Conservation (phyloP, 1,140 invertebrate species). For the Solenopsis invicta region DNA sequence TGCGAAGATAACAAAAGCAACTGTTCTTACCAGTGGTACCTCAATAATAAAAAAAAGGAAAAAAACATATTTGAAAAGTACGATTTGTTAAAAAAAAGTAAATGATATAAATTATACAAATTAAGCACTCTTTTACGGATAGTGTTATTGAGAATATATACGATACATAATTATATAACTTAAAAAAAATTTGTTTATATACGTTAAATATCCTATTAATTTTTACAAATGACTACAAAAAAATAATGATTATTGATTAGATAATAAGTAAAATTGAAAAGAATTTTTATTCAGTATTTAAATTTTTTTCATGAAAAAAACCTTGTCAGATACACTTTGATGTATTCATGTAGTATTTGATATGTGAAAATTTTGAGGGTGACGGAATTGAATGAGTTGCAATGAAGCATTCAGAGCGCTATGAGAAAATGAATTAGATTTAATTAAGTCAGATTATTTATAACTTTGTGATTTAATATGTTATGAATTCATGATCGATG, state of each 20-base stretch:
- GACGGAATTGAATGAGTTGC: conserved; percentile 3
- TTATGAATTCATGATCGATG: background rate
- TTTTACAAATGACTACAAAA: conserved; percentile 28
- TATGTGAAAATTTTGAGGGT: conserved; percentile 2
- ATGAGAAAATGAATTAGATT: conserved; percentile 25
- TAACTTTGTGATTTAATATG: background rate
- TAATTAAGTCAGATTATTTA: conserved; percentile 37
- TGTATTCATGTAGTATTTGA: conserved; percentile 44
- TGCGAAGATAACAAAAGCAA: conserved; percentile 19
- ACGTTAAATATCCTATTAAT: conserved; percentile 16
- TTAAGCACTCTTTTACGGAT: conserved; percentile 16
- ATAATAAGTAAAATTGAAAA: conserved; percentile 20
- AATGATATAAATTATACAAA: conserved; percentile 5
- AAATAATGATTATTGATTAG: conserved; percentile 26
- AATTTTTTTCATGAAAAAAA: conserved; percentile 7
- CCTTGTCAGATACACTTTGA: conserved; percentile 17
- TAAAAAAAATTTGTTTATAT: conserved; percentile 10
- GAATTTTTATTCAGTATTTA: conserved; percentile 52
- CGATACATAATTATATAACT: conserved; percentile 24
- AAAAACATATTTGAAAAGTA: conserved; percentile 36
- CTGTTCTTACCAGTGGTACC: conserved; percentile 35
- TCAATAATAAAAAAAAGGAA: conserved; percentile 2
- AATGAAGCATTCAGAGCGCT: background rate
- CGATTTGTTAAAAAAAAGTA: conserved; percentile 49
- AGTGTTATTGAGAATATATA: conserved; percentile 6